Evolutionary conservation across 2,888 invertebrate species (phyloP).

Genomic region (Cheilosia vernalis): DNA sequence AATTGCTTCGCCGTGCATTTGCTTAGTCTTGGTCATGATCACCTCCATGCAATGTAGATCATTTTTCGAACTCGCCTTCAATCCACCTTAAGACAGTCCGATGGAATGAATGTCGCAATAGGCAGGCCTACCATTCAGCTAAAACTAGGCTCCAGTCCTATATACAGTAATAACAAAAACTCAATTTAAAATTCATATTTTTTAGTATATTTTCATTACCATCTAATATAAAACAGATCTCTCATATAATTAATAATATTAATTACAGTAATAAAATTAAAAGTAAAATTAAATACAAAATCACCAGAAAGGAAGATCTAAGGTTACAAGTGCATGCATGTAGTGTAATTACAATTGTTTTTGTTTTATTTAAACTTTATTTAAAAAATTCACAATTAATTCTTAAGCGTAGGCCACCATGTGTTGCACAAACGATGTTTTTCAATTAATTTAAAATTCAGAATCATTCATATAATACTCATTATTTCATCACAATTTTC

Average conservation of each 20-base stretch:
- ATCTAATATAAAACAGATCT: conserved; percentile 73
- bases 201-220: conserved; percentile 71
- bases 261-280: conserved; percentile 71
- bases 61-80: too few species aligned
- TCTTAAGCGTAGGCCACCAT: conserved; percentile 75
- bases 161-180: not conserved
- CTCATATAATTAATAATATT: conserved; percentile 71
- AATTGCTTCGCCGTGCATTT: too few species aligned
- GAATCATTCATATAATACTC: conserved; percentile 72
- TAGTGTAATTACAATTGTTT: conserved; percentile 61
- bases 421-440: conserved; percentile 70
- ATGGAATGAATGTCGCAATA: too few species aligned
- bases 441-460: conserved; percentile 65
- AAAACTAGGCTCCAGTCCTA: too few species aligned
- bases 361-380: conserved; percentile 16
- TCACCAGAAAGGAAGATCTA: conserved; percentile 76
- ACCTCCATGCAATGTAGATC: too few species aligned
- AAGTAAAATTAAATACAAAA: conserved; percentile 73
- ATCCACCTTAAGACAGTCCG: too few species aligned
- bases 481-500: conserved; percentile 75
- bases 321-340: conserved; percentile 73
- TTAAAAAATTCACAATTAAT: conserved; percentile 57
- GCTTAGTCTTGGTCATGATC: too few species aligned
- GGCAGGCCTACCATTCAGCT: too few species aligned
- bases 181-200: conserved; percentile 46